A percentile compares a stretch with the other conserved stretches of the same genome.
These are phyloP conservation scores for Ladona fulva DNA, from an alignment of 1,140 invertebrate genomes.

Conservation along the genomic window DNA sequence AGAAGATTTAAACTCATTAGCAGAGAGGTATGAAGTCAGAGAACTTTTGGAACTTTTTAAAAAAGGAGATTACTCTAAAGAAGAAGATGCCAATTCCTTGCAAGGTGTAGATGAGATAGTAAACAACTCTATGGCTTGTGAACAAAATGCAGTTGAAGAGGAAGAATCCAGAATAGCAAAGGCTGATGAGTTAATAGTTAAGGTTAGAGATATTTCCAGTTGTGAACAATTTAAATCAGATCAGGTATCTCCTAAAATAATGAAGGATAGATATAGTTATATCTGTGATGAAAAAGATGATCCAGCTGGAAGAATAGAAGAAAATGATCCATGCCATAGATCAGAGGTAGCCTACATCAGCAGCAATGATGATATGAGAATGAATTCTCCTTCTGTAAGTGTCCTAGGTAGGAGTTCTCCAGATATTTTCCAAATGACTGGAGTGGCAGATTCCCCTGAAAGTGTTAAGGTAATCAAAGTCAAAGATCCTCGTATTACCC, in stretches of 20 bases:
- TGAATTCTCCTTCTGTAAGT: background rate
- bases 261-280: background rate
- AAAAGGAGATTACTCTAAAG: background rate
- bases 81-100: background rate
- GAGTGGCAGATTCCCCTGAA: background rate
- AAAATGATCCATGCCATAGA: background rate
- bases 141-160: slow-evolving; percentile 28
- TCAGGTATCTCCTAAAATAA: background rate
- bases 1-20: slow-evolving; percentile 27
- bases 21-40: slow-evolving; percentile 24
- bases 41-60: slow-evolving; percentile 20
- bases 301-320: background rate
- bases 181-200: slow-evolving; percentile 23
- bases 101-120: background rate
- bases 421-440: background rate
- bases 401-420: background rate
- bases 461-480: background rate
- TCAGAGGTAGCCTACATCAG: too few species aligned
- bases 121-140: slow-evolving; percentile 27
- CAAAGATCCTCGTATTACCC: background rate
- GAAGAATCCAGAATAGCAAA: slow-evolving; percentile 22
- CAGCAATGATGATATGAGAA: background rate
- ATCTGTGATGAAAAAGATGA: background rate
- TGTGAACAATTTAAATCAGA: background rate
- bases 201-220: background rate